Evolutionary conservation across 1,140 invertebrate genomes (phyloP).

Genomic region (Bombus waltoni): DNA sequence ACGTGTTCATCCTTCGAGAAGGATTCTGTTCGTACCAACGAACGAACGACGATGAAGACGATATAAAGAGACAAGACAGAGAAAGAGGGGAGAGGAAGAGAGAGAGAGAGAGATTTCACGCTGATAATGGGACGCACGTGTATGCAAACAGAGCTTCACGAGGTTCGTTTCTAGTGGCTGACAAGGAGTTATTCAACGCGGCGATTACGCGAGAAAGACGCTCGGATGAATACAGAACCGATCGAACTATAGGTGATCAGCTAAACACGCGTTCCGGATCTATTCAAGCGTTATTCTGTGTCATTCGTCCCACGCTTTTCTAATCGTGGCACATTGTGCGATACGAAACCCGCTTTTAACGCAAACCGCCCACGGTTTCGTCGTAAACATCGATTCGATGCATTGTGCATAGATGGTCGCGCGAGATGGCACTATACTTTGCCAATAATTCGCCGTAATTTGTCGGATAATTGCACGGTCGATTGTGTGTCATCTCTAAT

Average conservation of each 20-base stretch:
- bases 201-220: not conserved
- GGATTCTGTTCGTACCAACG: not conserved
- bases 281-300: constrained; percentile 49
- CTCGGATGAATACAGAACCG: not conserved
- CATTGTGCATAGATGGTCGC: constrained; percentile 16
- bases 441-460: constrained; percentile 17
- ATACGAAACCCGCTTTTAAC: constrained; percentile 46
- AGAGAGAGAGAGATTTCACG: not conserved
- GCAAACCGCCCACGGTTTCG: constrained; percentile 53
- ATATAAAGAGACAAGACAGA: not conserved
- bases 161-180: not conserved
- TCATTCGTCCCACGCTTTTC: constrained; percentile 57
- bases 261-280: constrained; percentile 48
- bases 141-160: not conserved
- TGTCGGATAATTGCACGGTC: constrained; percentile 4
- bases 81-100: not conserved
- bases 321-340: constrained; percentile 63
- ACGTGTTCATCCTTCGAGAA: constrained; percentile 32
- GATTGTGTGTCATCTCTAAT: not conserved
- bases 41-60: not conserved
- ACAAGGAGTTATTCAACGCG: constrained; percentile 6
- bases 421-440: not conserved
- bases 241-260: constrained; percentile 55
- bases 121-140: not conserved
- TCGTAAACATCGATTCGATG: constrained; percentile 33